A percentile compares a stretch with the other conserved stretches of the same genome.
phyloP scores from a whole-genome alignment of 2,888 invertebrate species.

The Eupeodes luniger region DNA sequence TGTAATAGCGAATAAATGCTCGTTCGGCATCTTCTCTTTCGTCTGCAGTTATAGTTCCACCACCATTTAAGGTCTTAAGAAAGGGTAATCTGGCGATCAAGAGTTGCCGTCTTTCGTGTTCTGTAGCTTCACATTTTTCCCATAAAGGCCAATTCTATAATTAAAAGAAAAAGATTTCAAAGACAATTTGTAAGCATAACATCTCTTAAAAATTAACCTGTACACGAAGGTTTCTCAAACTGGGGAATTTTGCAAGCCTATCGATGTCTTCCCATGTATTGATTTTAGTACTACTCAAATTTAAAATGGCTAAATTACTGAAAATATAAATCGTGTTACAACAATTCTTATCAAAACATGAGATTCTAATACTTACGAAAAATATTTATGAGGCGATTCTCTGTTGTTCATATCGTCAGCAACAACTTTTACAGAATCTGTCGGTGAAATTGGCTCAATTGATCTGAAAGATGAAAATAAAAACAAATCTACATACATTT shows the following conservation, averaged over 20 bases:
- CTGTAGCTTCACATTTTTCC: slow-evolving; percentile 92
- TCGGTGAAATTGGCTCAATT: slow-evolving; percentile 76
- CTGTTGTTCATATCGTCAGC: slow-evolving; percentile 65
- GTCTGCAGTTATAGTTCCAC: slow-evolving; percentile 91
- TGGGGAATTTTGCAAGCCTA: slow-evolving; percentile 92
- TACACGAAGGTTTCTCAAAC: slow-evolving; percentile 92
- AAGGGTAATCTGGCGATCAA: slow-evolving; percentile 94
- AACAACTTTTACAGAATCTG: slow-evolving; percentile 85
- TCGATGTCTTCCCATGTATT: slow-evolving; percentile 96
- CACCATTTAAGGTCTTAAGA: slow-evolving; percentile 94
- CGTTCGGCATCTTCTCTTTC: slow-evolving; percentile 97
- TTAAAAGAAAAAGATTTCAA: slow-evolving; percentile 15
- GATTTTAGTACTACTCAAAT: slow-evolving; percentile 93
- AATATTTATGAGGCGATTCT: slow-evolving; percentile 87
- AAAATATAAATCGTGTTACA: slow-evolving; percentile 32
- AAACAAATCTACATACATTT: background rate
- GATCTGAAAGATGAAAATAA: slow-evolving; percentile 62
- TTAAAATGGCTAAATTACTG: slow-evolving; percentile 89
- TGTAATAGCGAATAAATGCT: slow-evolving; percentile 95
- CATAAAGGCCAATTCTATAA: slow-evolving; percentile 88
- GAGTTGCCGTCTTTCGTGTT: slow-evolving; percentile 94
- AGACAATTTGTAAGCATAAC: background rate
- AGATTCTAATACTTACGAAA: slow-evolving; percentile 84
- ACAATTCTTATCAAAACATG: background rate
- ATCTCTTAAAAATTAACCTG: slow-evolving; percentile 85